phyloP scores from a whole-genome alignment of 2,797 vertebrate genomes.

The Betta splendens region DNA sequence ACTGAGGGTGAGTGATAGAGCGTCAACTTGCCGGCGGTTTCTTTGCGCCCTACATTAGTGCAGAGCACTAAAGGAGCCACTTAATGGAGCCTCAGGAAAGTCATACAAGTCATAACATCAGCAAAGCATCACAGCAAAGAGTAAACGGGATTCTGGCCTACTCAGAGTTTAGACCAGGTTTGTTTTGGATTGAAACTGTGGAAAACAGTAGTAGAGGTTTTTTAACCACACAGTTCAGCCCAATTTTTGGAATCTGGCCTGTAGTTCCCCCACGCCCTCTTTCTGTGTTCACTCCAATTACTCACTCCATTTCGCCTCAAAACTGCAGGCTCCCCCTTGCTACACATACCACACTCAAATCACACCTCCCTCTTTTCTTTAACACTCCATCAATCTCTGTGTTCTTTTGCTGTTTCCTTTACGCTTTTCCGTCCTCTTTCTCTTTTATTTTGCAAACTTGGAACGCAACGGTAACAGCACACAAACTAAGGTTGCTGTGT shows the following conservation, averaged over 20 bases:
- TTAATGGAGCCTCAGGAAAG: constrained; percentile 69
- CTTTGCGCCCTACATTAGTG: constrained; percentile 68
- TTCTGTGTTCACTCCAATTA: constrained; percentile 80
- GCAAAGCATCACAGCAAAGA: constrained; percentile 36
- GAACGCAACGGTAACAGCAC: constrained; percentile 72
- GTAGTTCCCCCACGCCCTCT: constrained; percentile 62
- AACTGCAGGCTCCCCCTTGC: constrained; percentile 59
- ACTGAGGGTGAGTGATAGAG: constrained; percentile 72
- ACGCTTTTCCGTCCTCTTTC: constrained; percentile 66
- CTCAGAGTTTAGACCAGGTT: constrained; percentile 41
- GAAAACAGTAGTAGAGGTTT: constrained; percentile 61
- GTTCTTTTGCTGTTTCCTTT: constrained; percentile 57
- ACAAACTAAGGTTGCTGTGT: constrained; percentile 75
- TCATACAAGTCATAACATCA: constrained; percentile 61
- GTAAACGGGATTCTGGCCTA: constrained; percentile 12
- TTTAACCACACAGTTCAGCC: constrained; percentile 58
- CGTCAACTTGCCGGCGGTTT: constrained; percentile 70
- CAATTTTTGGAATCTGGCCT: constrained; percentile 67
- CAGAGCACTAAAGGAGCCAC: constrained; percentile 66
- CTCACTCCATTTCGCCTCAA: constrained; percentile 75
- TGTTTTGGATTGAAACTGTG: constrained; percentile 62
- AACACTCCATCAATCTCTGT: constrained; percentile 69
- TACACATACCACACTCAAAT: constrained; percentile 74
- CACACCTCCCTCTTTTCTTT: constrained; percentile 74
- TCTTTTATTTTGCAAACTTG: constrained; percentile 72